Conservation (phyloP, 2,888 invertebrate genomes). For the Hemaris fuciformis region DNA sequence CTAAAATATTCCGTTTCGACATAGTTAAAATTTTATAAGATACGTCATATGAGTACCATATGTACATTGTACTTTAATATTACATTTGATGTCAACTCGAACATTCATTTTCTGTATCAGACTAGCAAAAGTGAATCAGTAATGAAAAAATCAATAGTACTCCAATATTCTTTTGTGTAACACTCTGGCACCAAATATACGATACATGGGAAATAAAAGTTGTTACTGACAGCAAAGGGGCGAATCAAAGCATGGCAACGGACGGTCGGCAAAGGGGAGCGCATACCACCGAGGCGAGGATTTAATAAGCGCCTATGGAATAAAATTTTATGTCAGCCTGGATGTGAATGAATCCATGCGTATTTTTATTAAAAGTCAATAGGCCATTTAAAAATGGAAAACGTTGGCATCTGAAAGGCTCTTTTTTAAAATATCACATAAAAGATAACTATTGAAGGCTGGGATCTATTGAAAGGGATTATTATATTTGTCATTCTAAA, state of each 20-base stretch:
- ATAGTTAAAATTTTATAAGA: no score
- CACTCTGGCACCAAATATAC: constrained; percentile 12
- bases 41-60: background rate
- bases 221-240: constrained; percentile 34
- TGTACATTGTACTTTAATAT: background rate
- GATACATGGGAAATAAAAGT: constrained; percentile 38
- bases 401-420: background rate
- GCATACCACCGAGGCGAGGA: background rate
- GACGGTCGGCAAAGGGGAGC: constrained; percentile 22
- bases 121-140: background rate
- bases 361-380: background rate
- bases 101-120: background rate
- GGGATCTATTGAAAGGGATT: no score
- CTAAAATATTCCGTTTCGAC: no score
- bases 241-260: constrained; percentile 35
- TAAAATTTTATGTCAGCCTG: background rate
- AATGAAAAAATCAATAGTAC: background rate
- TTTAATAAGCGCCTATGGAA: constrained; percentile 1
- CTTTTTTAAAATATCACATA: background rate
- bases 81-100: background rate
- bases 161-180: background rate
- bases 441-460: no score
- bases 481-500: no score
- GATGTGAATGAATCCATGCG: background rate
- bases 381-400: background rate